Evolutionary conservation across 2,888 invertebrate genomes (phyloP), one percentile per base, ranked within the genome.

Genomic region (Brassicogethes aeneus): DNA sequence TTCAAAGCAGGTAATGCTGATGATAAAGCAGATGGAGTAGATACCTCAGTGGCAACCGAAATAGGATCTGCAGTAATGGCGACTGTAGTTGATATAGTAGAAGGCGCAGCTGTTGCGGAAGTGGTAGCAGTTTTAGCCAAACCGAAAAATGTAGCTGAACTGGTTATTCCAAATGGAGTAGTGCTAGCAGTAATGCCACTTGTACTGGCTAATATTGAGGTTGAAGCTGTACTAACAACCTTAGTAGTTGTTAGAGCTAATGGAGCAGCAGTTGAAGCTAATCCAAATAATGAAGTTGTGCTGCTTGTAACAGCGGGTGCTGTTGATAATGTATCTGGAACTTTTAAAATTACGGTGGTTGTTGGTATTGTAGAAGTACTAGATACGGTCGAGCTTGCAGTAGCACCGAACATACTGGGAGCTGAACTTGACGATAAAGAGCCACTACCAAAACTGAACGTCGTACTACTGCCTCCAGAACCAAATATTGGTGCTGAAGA

Each of bases 1-100:
- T 55, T 15, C 59, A 55, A 31, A 29, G 58, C 51, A 15, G 62
- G 53, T 2, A 58, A 45, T 14, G 60, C 37, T 10, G 42, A 17
- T 17, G n/a, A n/a, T n/a, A n/a, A n/a, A n/a, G n/a, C n/a, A n/a
- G 46, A 16, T 31, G 43, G 38, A 37, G 38, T 40, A 31, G 43
- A 32, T 23, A 17, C n/a, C n/a, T n/a, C n/a, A n/a, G n/a, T n/a
- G n/a, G n/a, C n/a, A n/a, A n/a, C n/a, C n/a, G n/a, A n/a, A n/a
- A n/a, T n/a, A n/a, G n/a, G n/a, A n/a, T n/a, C n/a, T n/a, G n/a
- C n/a, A n/a, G n/a, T n/a, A n/a, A n/a, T n/a, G n/a, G n/a, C 40
- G 23, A 46, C 38, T 31, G 47, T 29, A 38, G 42, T 29, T 31
- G 46, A 44, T 2, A 59, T 47, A 12, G 55, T 41, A 10, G 44